Percentiles rank a stretch among this genome's conserved stretches.
These are phyloP conservation scores for Thumatha senex DNA, from an alignment of 2,888 invertebrate genomes.

Conservation along the genomic window DNA sequence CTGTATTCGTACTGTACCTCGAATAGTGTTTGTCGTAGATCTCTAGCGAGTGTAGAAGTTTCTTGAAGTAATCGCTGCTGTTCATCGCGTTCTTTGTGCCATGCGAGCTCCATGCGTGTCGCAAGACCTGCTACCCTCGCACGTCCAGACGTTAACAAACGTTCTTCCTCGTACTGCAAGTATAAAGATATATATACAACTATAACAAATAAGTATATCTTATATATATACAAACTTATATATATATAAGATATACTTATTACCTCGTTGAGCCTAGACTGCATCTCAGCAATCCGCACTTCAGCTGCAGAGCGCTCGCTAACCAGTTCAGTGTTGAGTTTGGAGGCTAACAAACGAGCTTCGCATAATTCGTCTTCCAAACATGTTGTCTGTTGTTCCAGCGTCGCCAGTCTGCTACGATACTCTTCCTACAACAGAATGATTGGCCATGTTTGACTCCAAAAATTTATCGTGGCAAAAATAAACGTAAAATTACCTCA, in stretches of 20 bases:
- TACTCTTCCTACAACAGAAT: conserved; percentile 84
- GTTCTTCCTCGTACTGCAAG: conserved; percentile 91
- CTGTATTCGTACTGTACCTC: conserved; percentile 71
- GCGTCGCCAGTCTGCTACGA: conserved; percentile 86
- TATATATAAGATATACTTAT: background rate
- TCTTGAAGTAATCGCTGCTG: conserved; percentile 95
- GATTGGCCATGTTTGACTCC: background rate
- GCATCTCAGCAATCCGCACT: conserved; percentile 93
- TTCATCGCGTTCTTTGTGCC: conserved; percentile 97
- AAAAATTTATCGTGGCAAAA: background rate
- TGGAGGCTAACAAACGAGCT: conserved; percentile 90
- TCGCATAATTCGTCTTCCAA: conserved; percentile 95
- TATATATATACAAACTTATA: no score
- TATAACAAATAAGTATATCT: no score
- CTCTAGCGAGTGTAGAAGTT: conserved; percentile 94
- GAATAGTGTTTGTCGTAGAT: conserved; percentile 93
- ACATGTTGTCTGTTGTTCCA: conserved; percentile 93
- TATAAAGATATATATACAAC: background rate
- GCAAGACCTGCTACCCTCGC: conserved; percentile 93
- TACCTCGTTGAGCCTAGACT: conserved; percentile 93
- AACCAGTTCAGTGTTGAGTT: conserved; percentile 94
- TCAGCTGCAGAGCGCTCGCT: conserved; percentile 94
- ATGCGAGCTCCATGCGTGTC: conserved; percentile 94
- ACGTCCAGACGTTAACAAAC: conserved; percentile 91
- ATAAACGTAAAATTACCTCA: conserved; percentile 74